Conservation (phyloP, 1,140 invertebrate species). For the Heterodera carotae region DNA sequence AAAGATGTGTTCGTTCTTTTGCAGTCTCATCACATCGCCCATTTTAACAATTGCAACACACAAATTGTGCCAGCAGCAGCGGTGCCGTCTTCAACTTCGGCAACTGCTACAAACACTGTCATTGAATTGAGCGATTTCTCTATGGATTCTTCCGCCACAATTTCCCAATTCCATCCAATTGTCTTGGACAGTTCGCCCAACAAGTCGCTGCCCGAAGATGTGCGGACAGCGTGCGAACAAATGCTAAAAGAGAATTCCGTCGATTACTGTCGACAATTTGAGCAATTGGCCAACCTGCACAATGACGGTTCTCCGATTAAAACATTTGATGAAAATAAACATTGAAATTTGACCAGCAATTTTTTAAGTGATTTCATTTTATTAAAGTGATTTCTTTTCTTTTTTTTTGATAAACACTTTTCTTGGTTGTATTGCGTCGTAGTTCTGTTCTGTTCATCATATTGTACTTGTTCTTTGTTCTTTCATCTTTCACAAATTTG, state of each 20-base stretch:
- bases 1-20: background rate
- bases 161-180: constrained; percentile 16
- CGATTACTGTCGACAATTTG: constrained; percentile 49
- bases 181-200: constrained; percentile 35
- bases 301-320: constrained; percentile 3
- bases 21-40: background rate
- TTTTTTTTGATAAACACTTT: no score
- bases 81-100: background rate
- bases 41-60: background rate
- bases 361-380: no score
- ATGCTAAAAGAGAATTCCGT: constrained; percentile 44
- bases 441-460: no score
- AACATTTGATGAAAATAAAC: background rate
- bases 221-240: constrained; percentile 39
- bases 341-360: no score
- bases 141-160: background rate
- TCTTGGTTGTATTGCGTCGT: no score
- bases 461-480: background rate
- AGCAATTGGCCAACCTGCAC: constrained; percentile 32
- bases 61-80: background rate
- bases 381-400: no score
- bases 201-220: constrained; percentile 42
- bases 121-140: constrained; percentile 5
- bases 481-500: background rate
- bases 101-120: background rate